These are phyloP conservation scores for Ia io DNA, from an alignment of 2,113 vertebrate species.

Conservation along the genomic window DNA sequence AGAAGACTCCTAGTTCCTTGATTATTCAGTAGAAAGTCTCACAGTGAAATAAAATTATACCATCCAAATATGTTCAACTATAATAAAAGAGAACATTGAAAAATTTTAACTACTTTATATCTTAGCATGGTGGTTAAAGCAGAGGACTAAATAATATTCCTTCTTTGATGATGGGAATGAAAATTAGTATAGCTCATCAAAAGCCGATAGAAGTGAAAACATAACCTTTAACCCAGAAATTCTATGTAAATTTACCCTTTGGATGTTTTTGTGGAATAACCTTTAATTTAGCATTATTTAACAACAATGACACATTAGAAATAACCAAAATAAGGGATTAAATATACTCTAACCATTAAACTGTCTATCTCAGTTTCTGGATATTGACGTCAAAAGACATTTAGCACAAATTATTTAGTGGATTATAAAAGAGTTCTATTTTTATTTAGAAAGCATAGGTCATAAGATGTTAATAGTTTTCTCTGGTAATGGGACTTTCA, in stretches of 20 bases:
- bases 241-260: background rate
- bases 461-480: background rate
- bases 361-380: too few relatives aligned
- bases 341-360: background rate
- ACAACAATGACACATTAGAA: background rate
- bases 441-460: background rate
- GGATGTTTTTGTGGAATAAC: background rate
- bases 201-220: background rate
- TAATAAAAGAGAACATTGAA: background rate
- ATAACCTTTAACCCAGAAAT: background rate
- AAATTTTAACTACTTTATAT: background rate
- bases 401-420: background rate
- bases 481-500: background rate
- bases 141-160: background rate
- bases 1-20: background rate
- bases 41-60: background rate
- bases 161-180: background rate
- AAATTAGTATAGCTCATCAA: background rate
- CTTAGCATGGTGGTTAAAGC: background rate
- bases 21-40: background rate
- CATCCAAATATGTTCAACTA: too few relatives aligned
- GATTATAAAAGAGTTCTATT: background rate
- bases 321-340: background rate
- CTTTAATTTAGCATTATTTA: background rate
- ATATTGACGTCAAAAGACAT: background rate